Conservation (phyloP, 2,888 invertebrate species). For the Pteria penguin region DNA sequence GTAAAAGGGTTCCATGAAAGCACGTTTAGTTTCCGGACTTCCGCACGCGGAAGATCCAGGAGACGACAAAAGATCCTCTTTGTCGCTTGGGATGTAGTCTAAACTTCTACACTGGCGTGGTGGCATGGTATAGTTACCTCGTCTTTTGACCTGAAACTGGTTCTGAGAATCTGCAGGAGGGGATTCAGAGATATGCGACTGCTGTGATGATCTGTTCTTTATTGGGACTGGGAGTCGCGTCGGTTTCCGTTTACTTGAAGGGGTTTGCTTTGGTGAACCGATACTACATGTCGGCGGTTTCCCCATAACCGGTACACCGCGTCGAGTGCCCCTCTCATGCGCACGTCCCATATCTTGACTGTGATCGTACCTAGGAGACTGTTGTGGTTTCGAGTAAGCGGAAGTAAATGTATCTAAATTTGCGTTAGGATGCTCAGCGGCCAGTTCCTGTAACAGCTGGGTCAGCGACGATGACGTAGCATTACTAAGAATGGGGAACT, state of each 20-base stretch:
- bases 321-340: background rate
- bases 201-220: background rate
- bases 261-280: background rate
- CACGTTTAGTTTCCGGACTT: conserved; percentile 68
- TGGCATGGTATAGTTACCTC: conserved; percentile 67
- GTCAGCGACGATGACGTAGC: conserved; percentile 67
- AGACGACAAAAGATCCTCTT: conserved; percentile 70
- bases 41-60: conserved; percentile 68
- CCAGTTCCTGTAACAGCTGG: conserved; percentile 69
- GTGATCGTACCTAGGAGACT: background rate
- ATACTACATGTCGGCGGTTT: conserved; percentile 21
- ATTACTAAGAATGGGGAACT: conserved; percentile 67
- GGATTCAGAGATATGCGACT: background rate
- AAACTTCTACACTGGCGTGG: conserved; percentile 76
- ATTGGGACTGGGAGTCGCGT: conserved; percentile 23
- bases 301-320: conserved; percentile 2
- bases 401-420: conserved; percentile 11
- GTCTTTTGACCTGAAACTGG: conserved; percentile 74
- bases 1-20: conserved; percentile 56
- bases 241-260: background rate
- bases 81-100: conserved; percentile 78
- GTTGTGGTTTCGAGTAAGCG: background rate
- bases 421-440: conserved; percentile 52
- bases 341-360: background rate
- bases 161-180: conserved; percentile 38